Evolutionary conservation across 2,797 vertebrate species (phyloP), one percentile per base, ranked within the genome.

Genomic region (Lacerta viridis): DNA sequence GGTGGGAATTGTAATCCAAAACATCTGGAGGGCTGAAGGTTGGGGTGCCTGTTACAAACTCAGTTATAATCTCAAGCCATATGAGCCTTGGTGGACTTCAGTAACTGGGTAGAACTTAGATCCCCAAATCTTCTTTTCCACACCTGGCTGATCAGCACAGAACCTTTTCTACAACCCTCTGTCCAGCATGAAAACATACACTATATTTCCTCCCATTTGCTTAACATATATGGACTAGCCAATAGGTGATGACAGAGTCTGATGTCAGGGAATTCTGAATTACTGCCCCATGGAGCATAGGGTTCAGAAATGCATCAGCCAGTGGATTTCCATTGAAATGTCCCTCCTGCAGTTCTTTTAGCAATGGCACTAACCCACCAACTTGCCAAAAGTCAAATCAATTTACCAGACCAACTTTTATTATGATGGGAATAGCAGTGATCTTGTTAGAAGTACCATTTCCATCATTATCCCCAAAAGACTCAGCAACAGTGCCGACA

Each of bases 391-490:
- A 89, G 23, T 5, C 81, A 90, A 50, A 82, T 0, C 55, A 0
- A 0, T 69, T 66, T 59, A 61, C 33, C 79, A 71, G 7, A 71
- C 46, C 2, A 4, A 5, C 39, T 36, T 91, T 92, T 87, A 83
- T 59, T 91, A 68, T 84, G 79, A 93, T 69, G 83, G 3, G 5
- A 87, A 93, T 88, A 66, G 50, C 61, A 88, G 68, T 4, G 50
- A 61, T 80, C 7, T 82, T 66, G 79, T 86, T 50, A 90, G 85
- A 50, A 17, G 84, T 91, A 83, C 3, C 78, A 83, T 92, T 92
- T 39, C 83, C 36, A 71, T 92, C n/a, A 39, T 86, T 88, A 91
- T 81, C 75, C 41, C 84, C 20, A 27, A 88, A 83, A 77, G 91
- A 20, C 46, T 20, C 27, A 91, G 88, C 13, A 87, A 68, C 43